Evolutionary conservation across 2,797 vertebrate species (phyloP).

Genomic region (Bufotes viridis): DNA sequence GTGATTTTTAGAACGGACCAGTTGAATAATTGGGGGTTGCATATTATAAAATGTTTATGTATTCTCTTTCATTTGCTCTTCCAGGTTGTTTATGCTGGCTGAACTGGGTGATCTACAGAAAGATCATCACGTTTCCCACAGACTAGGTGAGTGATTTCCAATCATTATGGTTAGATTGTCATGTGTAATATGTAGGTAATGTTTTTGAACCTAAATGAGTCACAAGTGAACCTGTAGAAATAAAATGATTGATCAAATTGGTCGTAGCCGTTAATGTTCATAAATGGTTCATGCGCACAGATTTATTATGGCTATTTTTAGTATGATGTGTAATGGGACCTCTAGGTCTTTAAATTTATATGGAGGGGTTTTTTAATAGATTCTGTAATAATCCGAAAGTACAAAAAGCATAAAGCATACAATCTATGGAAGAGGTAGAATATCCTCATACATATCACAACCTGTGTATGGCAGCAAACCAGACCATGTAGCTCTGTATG

Average conservation of each 20-base stretch:
- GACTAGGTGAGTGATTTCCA: conserved; percentile 37
- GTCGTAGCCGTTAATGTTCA: not conserved
- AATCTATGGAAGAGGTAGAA: no score
- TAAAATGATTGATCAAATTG: not conserved
- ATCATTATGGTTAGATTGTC: not conserved
- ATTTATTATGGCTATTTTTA: not conserved
- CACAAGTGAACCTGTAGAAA: not conserved
- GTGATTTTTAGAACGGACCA: not conserved
- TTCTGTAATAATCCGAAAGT: no score
- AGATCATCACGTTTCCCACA: conserved; percentile 32
- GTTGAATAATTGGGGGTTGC: not conserved
- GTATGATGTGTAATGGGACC: not conserved
- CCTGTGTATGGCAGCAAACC: no score
- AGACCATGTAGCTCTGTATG: no score
- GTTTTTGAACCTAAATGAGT: not conserved
- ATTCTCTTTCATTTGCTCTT: not conserved
- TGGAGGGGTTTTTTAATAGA: no score
- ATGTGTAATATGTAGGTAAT: not conserved
- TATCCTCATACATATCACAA: no score
- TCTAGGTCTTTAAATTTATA: not conserved
- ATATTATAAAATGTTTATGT: not conserved
- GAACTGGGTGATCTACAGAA: conserved; percentile 32
- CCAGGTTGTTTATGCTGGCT: conserved; percentile 38
- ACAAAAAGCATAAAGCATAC: no score
- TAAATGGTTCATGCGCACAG: not conserved